Base-by-base conservation (phyloP, 2,888 invertebrate genomes). In the Polydrusus pterygomalis region DNA sequence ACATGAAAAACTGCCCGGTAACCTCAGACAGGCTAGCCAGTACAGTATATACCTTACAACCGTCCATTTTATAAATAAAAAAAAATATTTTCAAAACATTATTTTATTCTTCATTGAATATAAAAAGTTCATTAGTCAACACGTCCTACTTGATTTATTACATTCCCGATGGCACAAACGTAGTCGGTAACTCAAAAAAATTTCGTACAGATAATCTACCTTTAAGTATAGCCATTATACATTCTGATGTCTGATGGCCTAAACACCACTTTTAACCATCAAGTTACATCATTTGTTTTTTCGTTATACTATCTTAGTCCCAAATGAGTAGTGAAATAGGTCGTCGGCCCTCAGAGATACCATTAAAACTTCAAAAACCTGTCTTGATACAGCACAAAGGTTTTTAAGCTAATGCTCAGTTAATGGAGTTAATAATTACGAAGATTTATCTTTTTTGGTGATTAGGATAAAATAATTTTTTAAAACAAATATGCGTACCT, bases 161-260 rank as follows among this genome's bases (percentile, higher is more conserved):
- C 11, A 25, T 30, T 54, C 15, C 9, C 6, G 43, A 62, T 11
- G 20, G 18, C 40, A 63, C 25, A 64, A 64, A 64, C 64, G 17
- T 34, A 34, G 47, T 17, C 49, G 30, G n/a, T 49, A 11, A 30
- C 64, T 34, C 2, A 54, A 67, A 67, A 67, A 67, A 30, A 38
- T 54, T 67, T 64, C 25, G n/a, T 15, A 64, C 49, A 20, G 38
- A 38, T 51, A 69, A 58, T 69, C 69, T 58, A 20, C 58, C 60
- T 47, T 60, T 69, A 69, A 69, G 69, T 69, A 60, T 60, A 47
- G 58, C 58, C 45, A 69, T 69, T 69, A 69, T 58, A 58, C 60
- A 69, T 58, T 58, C 25, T 38, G 60, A 60, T 45, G 58, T 58
- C 25, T 38, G 60, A 60, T 45, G 58, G 34, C 58, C 20, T 69